A percentile compares a stretch with the other conserved stretches of the same genome.
phyloP scores from a whole-genome alignment of 2,113 vertebrate species.

The Myotis davidii region DNA sequence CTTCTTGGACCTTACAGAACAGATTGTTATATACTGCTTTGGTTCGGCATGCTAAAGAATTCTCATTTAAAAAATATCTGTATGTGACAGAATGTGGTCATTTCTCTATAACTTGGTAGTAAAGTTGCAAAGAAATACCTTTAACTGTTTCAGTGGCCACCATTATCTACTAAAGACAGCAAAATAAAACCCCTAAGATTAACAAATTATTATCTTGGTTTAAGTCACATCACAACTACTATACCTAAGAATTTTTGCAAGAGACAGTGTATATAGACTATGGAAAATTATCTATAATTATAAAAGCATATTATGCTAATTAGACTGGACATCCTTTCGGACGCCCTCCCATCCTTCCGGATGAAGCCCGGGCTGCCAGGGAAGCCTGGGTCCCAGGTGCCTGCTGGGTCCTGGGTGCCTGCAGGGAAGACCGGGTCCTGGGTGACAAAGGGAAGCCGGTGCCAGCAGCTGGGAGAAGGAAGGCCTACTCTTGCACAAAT shows the following conservation, averaged over 20 bases:
- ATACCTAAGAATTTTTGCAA: not conserved
- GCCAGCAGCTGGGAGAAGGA: too few relatives aligned
- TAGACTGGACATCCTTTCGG: too few relatives aligned
- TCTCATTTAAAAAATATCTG: not conserved
- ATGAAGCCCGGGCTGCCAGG: too few relatives aligned
- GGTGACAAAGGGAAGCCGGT: too few relatives aligned
- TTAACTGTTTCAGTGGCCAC: not conserved
- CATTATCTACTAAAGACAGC: not conserved
- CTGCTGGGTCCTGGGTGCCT: too few relatives aligned
- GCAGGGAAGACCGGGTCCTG: too few relatives aligned
- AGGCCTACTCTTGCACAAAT: too few relatives aligned
- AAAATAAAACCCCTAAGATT: not conserved
- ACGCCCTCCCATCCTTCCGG: too few relatives aligned
- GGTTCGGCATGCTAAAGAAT: not conserved
- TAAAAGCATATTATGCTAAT: too few relatives aligned
- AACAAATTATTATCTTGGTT: not conserved
- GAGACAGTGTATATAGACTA: not conserved
- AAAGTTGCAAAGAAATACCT: conserved; percentile 1
- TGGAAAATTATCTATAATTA: not conserved
- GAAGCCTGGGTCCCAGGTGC: too few relatives aligned
- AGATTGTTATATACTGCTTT: not conserved
- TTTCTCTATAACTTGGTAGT: conserved; percentile 28
- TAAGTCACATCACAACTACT: not conserved
- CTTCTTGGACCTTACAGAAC: not conserved
- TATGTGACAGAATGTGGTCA: not conserved